Evolutionary conservation across 1,140 invertebrate genomes (phyloP).

Genomic region (Dysdera silvatica): DNA sequence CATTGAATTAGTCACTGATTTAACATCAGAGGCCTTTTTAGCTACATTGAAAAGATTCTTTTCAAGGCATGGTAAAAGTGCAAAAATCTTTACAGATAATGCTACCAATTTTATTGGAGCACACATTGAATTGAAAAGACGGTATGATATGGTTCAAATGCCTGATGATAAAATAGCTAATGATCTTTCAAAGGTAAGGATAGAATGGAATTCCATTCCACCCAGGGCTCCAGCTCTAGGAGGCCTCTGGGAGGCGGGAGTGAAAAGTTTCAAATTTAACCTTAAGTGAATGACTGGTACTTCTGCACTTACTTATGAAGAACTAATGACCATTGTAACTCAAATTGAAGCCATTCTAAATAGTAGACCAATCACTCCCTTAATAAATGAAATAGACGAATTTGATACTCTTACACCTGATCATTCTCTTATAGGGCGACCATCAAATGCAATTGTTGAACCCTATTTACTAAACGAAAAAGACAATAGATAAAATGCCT

Average conservation of each 20-base stretch:
- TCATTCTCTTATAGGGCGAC: constrained; percentile 29
- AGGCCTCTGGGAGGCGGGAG: constrained; percentile 27
- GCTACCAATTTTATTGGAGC: constrained; percentile 10
- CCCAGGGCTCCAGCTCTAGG: constrained; percentile 36
- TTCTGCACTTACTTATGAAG: constrained; percentile 33
- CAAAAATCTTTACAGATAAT: constrained; percentile 10
- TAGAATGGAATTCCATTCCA: constrained; percentile 10
- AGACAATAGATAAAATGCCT: neutral
- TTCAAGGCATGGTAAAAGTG: neutral
- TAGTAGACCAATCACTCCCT: constrained; percentile 34
- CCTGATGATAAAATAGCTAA: neutral
- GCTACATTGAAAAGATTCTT: constrained; percentile 11
- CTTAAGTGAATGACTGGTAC: constrained; percentile 25
- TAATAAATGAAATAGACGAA: constrained; percentile 37
- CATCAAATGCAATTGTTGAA: neutral
- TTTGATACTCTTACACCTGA: constrained; percentile 37
- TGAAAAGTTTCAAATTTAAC: constrained; percentile 33
- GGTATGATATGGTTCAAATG: neutral
- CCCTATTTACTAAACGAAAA: neutral
- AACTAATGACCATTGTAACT: constrained; percentile 35
- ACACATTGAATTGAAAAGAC: neutral
- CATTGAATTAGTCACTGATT: constrained; percentile 34
- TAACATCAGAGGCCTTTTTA: constrained; percentile 42
- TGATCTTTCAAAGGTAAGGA: neutral
- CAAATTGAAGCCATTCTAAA: constrained; percentile 42